Conservation (phyloP, 2,888 invertebrate genomes). For the Drosophila mettleri region DNA sequence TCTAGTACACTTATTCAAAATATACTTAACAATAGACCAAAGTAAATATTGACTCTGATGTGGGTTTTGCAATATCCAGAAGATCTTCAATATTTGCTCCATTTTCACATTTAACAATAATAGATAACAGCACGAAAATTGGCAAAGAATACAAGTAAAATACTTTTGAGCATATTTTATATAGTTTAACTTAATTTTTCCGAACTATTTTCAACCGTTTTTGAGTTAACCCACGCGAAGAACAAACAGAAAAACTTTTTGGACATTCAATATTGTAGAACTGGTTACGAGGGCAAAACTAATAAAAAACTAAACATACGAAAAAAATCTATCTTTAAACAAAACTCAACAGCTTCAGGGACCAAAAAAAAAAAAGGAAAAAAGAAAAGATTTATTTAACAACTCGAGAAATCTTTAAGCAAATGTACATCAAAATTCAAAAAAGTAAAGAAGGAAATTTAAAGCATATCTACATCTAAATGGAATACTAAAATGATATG, state of each 20-base stretch:
- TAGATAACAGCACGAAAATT: constrained; percentile 52
- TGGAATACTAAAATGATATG: constrained; percentile 32
- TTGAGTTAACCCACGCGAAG: constrained; percentile 60
- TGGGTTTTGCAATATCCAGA: constrained; percentile 46
- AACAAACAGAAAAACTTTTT: constrained; percentile 37
- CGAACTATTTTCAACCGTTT: constrained; percentile 10
- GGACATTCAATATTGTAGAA: constrained; percentile 44
- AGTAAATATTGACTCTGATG: constrained; percentile 83
- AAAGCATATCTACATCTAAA: constrained; percentile 59
- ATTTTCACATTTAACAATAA: constrained; percentile 81
- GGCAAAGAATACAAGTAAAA: constrained; percentile 31
- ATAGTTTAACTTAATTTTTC: constrained; percentile 11
- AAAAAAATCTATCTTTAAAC: constrained; percentile 72
- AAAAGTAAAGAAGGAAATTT: constrained; percentile 25
- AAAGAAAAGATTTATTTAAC: constrained; percentile 29
- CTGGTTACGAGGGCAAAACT: constrained; percentile 54
- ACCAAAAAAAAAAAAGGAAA: constrained; percentile 71
- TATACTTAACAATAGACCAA: constrained; percentile 83
- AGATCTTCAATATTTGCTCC: constrained; percentile 83
- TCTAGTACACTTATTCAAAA: constrained; percentile 53
- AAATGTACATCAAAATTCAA: constrained; percentile 42
- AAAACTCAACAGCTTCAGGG: constrained; percentile 83
- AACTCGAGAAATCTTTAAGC: constrained; percentile 42
- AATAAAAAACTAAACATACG: constrained; percentile 27
- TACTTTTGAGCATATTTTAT: constrained; percentile 20